Evolutionary conservation across 2,888 invertebrate species (phyloP).

Genomic region (Orthosia gothica): DNA sequence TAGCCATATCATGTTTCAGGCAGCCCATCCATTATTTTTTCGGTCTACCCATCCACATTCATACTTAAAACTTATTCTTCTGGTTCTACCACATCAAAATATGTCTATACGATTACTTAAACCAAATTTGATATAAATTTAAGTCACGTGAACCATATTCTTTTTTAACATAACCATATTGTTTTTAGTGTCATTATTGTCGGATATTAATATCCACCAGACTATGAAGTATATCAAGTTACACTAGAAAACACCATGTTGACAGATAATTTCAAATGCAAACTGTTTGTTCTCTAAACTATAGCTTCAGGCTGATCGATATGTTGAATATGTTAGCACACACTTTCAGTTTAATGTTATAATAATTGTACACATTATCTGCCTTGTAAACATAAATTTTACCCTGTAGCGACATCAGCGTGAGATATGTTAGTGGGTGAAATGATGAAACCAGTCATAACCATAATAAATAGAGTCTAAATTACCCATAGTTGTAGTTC

Average conservation of each 20-base stretch:
- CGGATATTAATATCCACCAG: too few species aligned
- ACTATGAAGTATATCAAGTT: not conserved
- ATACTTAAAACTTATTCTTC: not conserved
- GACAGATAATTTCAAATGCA: not conserved
- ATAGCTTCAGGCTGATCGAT: not conserved
- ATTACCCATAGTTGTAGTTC: conserved; percentile 1
- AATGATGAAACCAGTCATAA: conserved; percentile 43
- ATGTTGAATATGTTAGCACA: conserved; percentile 8
- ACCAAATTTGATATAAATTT: too few species aligned
- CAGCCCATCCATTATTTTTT: not conserved
- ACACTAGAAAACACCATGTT: not conserved
- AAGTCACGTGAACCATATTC: too few species aligned
- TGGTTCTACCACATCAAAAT: too few species aligned
- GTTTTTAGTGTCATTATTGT: too few species aligned
- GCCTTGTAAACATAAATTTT: conserved; percentile 28
- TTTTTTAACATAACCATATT: too few species aligned
- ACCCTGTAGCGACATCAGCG: conserved; percentile 22
- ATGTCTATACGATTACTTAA: too few species aligned
- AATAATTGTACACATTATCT: conserved; percentile 35
- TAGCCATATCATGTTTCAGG: not conserved
- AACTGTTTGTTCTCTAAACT: not conserved
- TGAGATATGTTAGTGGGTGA: conserved; percentile 23
- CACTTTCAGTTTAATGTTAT: conserved; percentile 36
- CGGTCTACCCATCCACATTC: not conserved
- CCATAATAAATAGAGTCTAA: conserved; percentile 23